Conservation (phyloP, 2,113 vertebrate genomes). For the Leptobrachium ailaonicum region DNA sequence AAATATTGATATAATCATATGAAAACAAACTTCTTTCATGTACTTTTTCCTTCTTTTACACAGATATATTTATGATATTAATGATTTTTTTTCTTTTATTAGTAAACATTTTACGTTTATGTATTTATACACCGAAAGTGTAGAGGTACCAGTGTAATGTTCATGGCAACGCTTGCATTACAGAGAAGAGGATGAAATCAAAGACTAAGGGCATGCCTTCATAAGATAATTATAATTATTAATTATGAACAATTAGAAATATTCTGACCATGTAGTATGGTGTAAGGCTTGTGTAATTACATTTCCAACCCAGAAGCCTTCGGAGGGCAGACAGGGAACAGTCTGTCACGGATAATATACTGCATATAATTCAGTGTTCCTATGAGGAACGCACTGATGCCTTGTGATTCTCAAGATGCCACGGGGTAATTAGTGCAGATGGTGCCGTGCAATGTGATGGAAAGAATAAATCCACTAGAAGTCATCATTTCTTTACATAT, state of each 20-base stretch:
- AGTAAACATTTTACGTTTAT: no score
- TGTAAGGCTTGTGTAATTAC: slow-evolving; percentile 31
- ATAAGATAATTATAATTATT: slow-evolving; percentile 22
- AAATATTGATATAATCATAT: no score
- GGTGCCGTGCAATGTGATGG: slow-evolving; percentile 32
- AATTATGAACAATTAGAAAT: slow-evolving; percentile 26
- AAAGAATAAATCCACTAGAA: slow-evolving; percentile 39
- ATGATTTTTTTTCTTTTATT: no score
- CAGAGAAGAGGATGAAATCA: not conserved
- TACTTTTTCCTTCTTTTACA: no score
- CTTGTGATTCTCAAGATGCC: slow-evolving; percentile 30
- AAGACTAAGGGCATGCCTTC: not conserved
- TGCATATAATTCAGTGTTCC: slow-evolving; percentile 37
- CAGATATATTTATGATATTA: no score
- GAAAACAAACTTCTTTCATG: no score
- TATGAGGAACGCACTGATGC: slow-evolving; percentile 31
- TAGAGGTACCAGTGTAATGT: no score
- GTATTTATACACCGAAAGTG: no score
- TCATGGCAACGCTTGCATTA: not conserved
- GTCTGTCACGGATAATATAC: slow-evolving; percentile 41
- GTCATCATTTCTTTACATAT: slow-evolving; percentile 19
- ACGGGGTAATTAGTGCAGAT: slow-evolving; percentile 46
- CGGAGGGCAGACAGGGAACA: slow-evolving; percentile 26
- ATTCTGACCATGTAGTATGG: slow-evolving; percentile 20
- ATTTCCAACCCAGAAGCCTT: slow-evolving; percentile 41